Evolutionary conservation across 2,888 invertebrate species (phyloP), one percentile per base, ranked within the genome.

Genomic region (Chymomyza caudatula): DNA sequence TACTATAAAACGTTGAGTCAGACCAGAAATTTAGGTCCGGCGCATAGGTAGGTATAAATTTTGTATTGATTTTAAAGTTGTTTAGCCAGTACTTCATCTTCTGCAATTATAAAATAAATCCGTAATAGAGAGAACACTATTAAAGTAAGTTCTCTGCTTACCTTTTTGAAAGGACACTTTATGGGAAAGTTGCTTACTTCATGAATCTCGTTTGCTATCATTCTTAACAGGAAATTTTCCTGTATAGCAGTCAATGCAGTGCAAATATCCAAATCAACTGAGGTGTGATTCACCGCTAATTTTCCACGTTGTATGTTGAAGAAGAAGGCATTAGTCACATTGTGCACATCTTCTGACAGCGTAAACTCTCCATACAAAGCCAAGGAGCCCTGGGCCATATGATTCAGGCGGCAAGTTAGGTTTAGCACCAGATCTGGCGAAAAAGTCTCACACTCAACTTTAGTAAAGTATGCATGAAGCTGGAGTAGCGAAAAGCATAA

Each of bases 101-200:
- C 60, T 60, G 52, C 13, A 11, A 52, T 22, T 22, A 51, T 20
- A 51, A 51, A 19, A 0, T 51, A 17, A 22, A 25, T 1, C 4
- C 4, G 6, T 25, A 6, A 25, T 11, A 37, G 2, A 11, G 3
- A n/a, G n/a, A n/a, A n/a, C n/a, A n/a, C n/a, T n/a, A n/a, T n/a
- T 11, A 37, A 37, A 37, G 5, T 6, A n/a, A n/a, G n/a, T n/a
- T n/a, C n/a, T n/a, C n/a, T n/a, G 43, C 6, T 13, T 17, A 75
- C 74, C 64, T 56, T 76, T 37, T 63, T 51, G 2, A 76, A 66
- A 0, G 77, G 77, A 11, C 77, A 76, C 6, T 58, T 37, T 0
- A 60, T 6, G 3, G 77, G 74, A 37, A 77, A 67, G 25, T 77
- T 76, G 1, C 60, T 15, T 1, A 47, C 43, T 4, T 53, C 61